Conservation (phyloP, 2,888 invertebrate genomes). For the Rhyacophila evoluta region DNA sequence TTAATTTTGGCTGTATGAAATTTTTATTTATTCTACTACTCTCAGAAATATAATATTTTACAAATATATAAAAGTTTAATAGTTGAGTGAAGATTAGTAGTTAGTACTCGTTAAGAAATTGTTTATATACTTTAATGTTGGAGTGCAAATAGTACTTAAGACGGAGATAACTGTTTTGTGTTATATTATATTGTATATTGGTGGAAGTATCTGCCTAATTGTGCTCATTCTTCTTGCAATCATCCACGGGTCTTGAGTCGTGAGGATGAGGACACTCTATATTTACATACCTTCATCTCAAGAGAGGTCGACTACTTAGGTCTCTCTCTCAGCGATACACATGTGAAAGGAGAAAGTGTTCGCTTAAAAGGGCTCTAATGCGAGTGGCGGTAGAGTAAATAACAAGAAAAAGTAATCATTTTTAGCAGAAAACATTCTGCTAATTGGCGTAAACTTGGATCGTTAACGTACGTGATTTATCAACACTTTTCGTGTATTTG, state of each 20-base stretch:
- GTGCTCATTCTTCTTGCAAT: not conserved
- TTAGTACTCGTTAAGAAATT: too few relatives aligned
- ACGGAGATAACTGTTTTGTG: too few relatives aligned
- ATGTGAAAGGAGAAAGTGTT: not conserved
- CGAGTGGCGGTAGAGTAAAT: not conserved
- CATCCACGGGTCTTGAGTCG: not conserved
- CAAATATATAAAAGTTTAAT: too few relatives aligned
- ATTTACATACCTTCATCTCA: not conserved
- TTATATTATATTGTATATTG: too few relatives aligned
- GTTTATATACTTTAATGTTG: too few relatives aligned
- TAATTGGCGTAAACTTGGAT: not conserved
- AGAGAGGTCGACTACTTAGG: slow-evolving; percentile 13
- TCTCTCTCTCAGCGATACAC: slow-evolving; percentile 8
- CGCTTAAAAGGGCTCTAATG: slow-evolving; percentile 13
- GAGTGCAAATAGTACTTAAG: too few relatives aligned
- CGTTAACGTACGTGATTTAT: too few relatives aligned
- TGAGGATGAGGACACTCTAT: not conserved
- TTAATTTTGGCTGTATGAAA: too few relatives aligned
- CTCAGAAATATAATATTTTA: too few relatives aligned
- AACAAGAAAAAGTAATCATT: not conserved
- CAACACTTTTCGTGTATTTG: too few relatives aligned
- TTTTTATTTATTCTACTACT: too few relatives aligned
- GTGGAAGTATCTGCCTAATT: not conserved
- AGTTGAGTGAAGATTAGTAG: too few relatives aligned
- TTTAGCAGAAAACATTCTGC: not conserved